Conservation (phyloP, 2,888 invertebrate genomes). For the Thymelicus acteon region DNA sequence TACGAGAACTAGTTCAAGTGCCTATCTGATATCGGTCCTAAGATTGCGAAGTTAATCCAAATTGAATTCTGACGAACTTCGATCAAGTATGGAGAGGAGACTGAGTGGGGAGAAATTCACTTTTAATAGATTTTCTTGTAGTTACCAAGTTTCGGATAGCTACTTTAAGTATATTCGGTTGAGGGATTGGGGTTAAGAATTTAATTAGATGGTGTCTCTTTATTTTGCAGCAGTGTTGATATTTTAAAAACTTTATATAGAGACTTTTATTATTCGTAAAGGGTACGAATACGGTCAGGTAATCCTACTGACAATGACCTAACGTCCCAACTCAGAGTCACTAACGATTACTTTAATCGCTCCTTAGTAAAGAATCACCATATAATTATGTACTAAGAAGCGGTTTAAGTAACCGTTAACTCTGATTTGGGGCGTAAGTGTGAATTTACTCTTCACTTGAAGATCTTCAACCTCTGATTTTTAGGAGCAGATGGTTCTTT, state of each 20-base stretch:
- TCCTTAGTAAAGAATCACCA: too few species aligned
- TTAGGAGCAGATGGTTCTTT: too few species aligned
- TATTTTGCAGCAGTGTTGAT: not conserved
- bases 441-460: too few species aligned
- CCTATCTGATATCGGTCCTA: constrained; percentile 27
- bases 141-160: constrained; percentile 6
- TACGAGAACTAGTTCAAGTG: constrained; percentile 25
- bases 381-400: too few species aligned
- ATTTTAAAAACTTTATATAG: not conserved
- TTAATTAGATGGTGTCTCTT: not conserved
- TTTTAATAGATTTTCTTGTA: constrained; percentile 44
- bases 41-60: constrained; percentile 37
- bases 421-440: too few species aligned
- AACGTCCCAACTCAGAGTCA: too few species aligned
- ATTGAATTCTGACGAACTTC: constrained; percentile 33
- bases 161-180: constrained; percentile 4
- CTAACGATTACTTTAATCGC: too few species aligned
- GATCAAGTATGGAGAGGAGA: constrained; percentile 32
- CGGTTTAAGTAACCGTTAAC: too few species aligned
- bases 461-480: too few species aligned
- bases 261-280: not conserved
- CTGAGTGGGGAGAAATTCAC: constrained; percentile 41
- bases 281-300: too few species aligned
- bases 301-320: too few species aligned
- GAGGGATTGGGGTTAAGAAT: not conserved